Conservation (phyloP, 2,113 vertebrate genomes). For the Orycteropus afer region DNA sequence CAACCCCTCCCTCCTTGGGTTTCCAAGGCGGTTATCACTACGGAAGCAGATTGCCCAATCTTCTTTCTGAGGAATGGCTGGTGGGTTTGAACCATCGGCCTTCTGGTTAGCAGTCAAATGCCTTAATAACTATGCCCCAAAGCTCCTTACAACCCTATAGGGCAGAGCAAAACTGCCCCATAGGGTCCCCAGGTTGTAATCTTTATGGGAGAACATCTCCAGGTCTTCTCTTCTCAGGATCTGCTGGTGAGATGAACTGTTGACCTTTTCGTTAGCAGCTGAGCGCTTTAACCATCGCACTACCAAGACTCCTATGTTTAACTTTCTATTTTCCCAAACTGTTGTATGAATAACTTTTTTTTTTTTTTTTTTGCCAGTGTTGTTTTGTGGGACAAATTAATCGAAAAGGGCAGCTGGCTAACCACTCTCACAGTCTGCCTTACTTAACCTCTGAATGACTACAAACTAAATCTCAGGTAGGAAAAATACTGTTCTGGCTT, state of each 20-base stretch:
- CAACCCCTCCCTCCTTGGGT: too few species aligned
- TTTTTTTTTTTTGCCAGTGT: neutral
- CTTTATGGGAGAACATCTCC: neutral
- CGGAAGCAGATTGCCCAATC: too few species aligned
- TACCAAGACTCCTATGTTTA: neutral
- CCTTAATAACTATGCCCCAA: too few species aligned
- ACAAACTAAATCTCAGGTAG: neutral
- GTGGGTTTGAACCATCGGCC: too few species aligned
- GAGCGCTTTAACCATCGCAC: neutral
- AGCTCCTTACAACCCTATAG: too few species aligned
- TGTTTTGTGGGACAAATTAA: neutral
- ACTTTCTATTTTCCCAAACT: neutral
- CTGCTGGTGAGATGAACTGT: neutral
- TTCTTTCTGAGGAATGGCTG: too few species aligned
- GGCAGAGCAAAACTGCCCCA: too few species aligned
- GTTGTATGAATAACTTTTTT: neutral
- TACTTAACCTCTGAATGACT: neutral
- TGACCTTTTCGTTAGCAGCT: neutral
- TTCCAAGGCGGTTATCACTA: too few species aligned
- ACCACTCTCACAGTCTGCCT: neutral
- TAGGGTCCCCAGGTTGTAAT: neutral
- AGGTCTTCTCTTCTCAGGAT: neutral
- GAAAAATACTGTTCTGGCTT: neutral
- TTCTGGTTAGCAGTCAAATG: too few species aligned
- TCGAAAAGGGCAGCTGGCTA: neutral